phyloP scores from a whole-genome alignment of 2,888 invertebrate genomes.

The Entomobrya proxima region DNA sequence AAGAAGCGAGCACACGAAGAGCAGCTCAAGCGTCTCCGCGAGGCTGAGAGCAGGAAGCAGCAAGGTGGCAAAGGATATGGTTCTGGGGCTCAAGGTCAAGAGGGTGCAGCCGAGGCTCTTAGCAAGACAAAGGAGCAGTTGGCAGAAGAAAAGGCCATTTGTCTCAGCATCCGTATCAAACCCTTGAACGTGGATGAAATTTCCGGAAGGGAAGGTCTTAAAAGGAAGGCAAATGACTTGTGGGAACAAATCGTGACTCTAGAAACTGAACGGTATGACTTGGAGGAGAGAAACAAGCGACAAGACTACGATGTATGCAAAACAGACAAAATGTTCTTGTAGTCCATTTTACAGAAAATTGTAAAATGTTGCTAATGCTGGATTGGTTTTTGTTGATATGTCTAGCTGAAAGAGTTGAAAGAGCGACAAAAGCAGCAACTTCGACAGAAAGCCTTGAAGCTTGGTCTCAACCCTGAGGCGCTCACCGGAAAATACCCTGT shows the following conservation, averaged over 20 bases:
- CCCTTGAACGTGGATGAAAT: slow-evolving; percentile 66
- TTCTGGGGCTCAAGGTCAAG: slow-evolving; percentile 31
- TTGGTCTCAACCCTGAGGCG: slow-evolving; percentile 96
- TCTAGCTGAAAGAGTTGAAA: slow-evolving; percentile 90
- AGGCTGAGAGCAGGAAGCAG: slow-evolving; percentile 62
- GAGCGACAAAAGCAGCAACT: slow-evolving; percentile 99
- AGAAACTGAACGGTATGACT: slow-evolving; percentile 70
- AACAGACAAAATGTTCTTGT: neutral
- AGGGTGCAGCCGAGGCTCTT: slow-evolving; percentile 67
- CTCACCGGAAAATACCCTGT: slow-evolving; percentile 97
- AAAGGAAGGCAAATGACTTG: slow-evolving; percentile 54
- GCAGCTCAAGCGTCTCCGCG: slow-evolving; percentile 63
- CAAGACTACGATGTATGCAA: slow-evolving; percentile 71
- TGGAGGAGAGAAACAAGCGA: slow-evolving; percentile 70
- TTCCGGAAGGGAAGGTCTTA: slow-evolving; percentile 40
- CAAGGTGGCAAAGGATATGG: slow-evolving; percentile 64
- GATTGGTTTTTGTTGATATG: neutral
- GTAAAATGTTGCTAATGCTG: neutral
- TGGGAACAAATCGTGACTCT: slow-evolving; percentile 67
- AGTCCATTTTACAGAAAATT: neutral
- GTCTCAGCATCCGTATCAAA: slow-evolving; percentile 68
- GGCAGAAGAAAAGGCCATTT: slow-evolving; percentile 70
- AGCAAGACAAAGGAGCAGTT: slow-evolving; percentile 71
- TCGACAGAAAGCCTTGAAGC: slow-evolving; percentile 97
- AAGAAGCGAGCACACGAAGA: slow-evolving; percentile 68